These are phyloP conservation scores for Sebastes iracundus DNA, from an alignment of 2,797 vertebrate genomes.

Conservation along the genomic window DNA sequence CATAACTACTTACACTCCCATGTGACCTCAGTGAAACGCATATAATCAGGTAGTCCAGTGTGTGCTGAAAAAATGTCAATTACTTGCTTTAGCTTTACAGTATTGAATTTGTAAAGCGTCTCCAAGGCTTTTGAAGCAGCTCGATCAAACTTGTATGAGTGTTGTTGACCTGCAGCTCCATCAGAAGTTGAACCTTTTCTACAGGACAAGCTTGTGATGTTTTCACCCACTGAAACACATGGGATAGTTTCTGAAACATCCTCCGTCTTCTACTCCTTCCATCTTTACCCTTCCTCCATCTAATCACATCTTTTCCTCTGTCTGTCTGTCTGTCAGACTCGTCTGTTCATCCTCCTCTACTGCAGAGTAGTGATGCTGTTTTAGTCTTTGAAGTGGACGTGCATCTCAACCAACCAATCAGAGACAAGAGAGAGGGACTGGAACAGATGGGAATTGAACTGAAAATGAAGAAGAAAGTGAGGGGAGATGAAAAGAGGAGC, in stretches of 20 bases:
- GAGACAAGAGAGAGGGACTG: not conserved
- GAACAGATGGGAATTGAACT: not conserved
- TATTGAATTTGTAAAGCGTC: too few species aligned
- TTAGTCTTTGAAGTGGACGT: slow-evolving; percentile 5
- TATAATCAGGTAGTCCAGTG: too few species aligned
- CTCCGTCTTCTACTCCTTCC: not conserved
- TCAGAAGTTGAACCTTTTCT: not conserved
- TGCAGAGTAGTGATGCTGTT: not conserved
- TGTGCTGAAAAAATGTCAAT: too few species aligned
- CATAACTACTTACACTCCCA: too few species aligned
- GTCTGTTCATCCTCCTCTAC: not conserved
- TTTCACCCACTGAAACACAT: not conserved
- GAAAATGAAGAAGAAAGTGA: not conserved
- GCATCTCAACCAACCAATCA: not conserved
- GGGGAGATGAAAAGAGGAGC: not conserved
- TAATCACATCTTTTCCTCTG: not conserved
- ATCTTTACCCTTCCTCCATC: not conserved
- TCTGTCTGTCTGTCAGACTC: not conserved
- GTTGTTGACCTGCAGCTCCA: not conserved
- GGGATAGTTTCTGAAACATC: not conserved
- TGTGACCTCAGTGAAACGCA: too few species aligned
- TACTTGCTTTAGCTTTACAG: too few species aligned
- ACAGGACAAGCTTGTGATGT: not conserved
- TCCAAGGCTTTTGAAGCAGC: too few species aligned
- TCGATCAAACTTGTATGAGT: too few species aligned